Evolutionary conservation across 2,797 vertebrate genomes (phyloP).

Genomic region (Pseudochaenichthys georgianus): DNA sequence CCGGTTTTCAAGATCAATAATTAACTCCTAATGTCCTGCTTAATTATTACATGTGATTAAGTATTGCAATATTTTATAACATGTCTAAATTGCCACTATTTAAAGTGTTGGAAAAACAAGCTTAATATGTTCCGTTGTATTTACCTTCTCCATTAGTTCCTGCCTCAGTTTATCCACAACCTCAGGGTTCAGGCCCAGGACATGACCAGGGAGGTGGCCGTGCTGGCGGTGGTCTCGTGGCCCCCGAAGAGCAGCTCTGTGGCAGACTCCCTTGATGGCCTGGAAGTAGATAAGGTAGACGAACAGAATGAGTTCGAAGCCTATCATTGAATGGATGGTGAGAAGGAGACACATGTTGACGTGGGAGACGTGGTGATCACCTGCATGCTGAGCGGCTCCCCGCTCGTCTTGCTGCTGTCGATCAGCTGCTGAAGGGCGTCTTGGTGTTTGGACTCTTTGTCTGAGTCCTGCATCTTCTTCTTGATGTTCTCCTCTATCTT

Average conservation of each 20-base stretch:
- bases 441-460: slow-evolving; percentile 78
- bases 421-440: slow-evolving; percentile 95
- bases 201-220: slow-evolving; percentile 94
- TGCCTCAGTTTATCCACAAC: slow-evolving; percentile 89
- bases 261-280: slow-evolving; percentile 96
- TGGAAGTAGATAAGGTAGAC: slow-evolving; percentile 52
- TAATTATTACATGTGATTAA: too few relatives aligned
- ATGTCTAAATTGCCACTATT: not conserved
- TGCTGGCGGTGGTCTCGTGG: slow-evolving; percentile 96
- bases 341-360: not conserved
- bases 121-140: not conserved
- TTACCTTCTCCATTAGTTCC: slow-evolving; percentile 91
- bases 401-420: slow-evolving; percentile 88
- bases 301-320: not conserved
- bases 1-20: not conserved
- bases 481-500: slow-evolving; percentile 97
- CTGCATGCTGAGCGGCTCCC: slow-evolving; percentile 94
- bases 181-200: slow-evolving; percentile 91
- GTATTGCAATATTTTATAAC: too few relatives aligned
- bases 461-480: slow-evolving; percentile 87
- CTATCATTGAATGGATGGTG: not conserved
- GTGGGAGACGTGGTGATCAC: slow-evolving; percentile 65
- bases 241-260: slow-evolving; percentile 97
- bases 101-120: not conserved
- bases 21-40: not conserved